Conservation (phyloP, 2,888 invertebrate species). For the Fabriciana adippe region DNA sequence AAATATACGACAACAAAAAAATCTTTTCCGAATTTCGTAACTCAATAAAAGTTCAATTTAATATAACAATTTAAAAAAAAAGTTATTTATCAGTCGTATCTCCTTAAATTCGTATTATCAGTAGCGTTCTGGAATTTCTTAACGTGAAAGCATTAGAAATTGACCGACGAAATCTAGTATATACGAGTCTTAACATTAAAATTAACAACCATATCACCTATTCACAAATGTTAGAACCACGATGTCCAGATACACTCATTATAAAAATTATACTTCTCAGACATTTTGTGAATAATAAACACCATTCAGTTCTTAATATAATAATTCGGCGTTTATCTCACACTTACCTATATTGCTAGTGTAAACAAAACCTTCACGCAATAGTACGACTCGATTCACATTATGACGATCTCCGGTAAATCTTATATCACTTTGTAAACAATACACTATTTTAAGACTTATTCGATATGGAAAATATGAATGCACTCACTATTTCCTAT, state of each 20-base stretch:
- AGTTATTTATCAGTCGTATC: too few species aligned
- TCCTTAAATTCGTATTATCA: too few species aligned
- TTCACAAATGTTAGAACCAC: conserved; percentile 27
- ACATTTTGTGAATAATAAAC: conserved; percentile 31
- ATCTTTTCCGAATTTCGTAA: too few species aligned
- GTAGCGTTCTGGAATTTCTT: too few species aligned
- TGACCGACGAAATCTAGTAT: conserved; percentile 17
- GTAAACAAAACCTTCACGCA: conserved; percentile 4
- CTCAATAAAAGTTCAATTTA: too few species aligned
- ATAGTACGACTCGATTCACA: not conserved
- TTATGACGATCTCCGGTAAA: not conserved
- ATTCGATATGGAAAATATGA: too few species aligned
- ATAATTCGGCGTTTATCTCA: conserved; percentile 36
- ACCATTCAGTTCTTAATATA: conserved; percentile 37
- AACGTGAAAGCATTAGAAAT: conserved; percentile 3
- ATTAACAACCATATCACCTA: conserved; percentile 31
- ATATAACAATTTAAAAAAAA: too few species aligned
- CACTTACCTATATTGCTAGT: conserved; percentile 24
- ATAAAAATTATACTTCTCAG: conserved; percentile 29
- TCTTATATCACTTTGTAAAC: not conserved
- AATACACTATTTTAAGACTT: not conserved
- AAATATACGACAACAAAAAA: too few species aligned
- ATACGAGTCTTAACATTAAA: conserved; percentile 31
- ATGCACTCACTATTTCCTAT: not conserved
- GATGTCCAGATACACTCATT: conserved; percentile 19